phyloP scores from a whole-genome alignment of 2,888 invertebrate species.

The Polyommatus icarus region DNA sequence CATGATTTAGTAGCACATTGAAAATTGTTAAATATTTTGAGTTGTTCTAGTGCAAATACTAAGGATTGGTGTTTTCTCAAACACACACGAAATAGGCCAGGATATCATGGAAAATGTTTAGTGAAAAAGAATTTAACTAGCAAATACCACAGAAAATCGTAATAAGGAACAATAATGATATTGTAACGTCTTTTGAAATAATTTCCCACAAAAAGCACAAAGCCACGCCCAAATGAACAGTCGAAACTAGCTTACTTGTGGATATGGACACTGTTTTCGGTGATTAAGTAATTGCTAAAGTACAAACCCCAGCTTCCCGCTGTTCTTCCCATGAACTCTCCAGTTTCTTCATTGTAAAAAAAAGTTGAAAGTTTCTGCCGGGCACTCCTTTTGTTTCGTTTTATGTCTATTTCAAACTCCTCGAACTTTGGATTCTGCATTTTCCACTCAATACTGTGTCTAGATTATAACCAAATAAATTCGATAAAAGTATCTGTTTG shows the following conservation, averaged over 20 bases:
- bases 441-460: not conserved
- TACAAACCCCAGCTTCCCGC: constrained; percentile 78
- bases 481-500: not conserved
- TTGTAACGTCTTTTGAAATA: not conserved
- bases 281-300: not conserved
- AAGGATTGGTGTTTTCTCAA: no score
- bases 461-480: constrained; percentile 38
- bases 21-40: no score
- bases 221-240: constrained; percentile 30
- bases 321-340: constrained; percentile 71
- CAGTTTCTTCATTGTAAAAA: constrained; percentile 69
- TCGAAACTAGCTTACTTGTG: constrained; percentile 6
- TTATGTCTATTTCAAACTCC: constrained; percentile 68
- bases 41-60: no score
- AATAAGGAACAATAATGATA: not conserved
- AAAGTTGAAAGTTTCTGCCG: constrained; percentile 52
- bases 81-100: no score
- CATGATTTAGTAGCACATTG: no score
- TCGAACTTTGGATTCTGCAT: constrained; percentile 56
- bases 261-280: not conserved
- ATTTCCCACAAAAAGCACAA: not conserved
- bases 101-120: no score
- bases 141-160: not conserved
- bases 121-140: no score
- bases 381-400: constrained; percentile 48